These are phyloP conservation scores for Cyclura pinguis DNA, from an alignment of 2,797 vertebrate genomes.

Conservation along the genomic window DNA sequence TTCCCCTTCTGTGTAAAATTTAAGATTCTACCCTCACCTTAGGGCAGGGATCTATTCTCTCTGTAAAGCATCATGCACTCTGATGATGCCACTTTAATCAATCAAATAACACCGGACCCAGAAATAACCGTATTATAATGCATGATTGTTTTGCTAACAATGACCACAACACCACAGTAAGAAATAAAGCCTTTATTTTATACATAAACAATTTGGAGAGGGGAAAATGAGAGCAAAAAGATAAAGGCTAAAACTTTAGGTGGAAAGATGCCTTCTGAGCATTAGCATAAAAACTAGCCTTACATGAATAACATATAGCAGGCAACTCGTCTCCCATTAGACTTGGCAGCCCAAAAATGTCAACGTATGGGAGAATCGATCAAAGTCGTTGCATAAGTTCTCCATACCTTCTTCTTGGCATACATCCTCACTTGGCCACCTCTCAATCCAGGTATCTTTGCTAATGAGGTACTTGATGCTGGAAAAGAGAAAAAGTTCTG, in stretches of 20 bases:
- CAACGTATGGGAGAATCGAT: constrained; percentile 5
- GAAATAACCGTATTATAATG: not conserved
- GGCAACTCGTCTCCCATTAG: not conserved
- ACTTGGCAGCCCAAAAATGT: constrained; percentile 29
- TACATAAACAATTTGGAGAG: constrained; percentile 6
- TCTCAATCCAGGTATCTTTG: constrained; percentile 55
- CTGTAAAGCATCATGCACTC: not conserved
- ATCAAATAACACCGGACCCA: not conserved
- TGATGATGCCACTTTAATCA: not conserved
- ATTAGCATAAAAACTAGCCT: not conserved
- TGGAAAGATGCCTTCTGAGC: not conserved
- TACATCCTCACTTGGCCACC: constrained; percentile 23
- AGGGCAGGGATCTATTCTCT: not conserved
- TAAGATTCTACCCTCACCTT: not conserved
- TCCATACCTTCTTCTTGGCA: constrained; percentile 37
- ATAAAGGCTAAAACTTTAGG: not conserved
- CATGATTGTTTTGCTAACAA: not conserved
- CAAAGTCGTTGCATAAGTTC: constrained; percentile 26
- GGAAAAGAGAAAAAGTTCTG: not conserved
- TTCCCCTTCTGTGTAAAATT: not conserved
- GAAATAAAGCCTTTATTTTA: constrained; percentile 37
- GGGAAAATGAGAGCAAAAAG: not conserved
- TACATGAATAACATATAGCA: not conserved
- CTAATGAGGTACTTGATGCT: constrained; percentile 58
- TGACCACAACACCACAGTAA: not conserved